Evolutionary conservation across 2,113 vertebrate species (phyloP).

Genomic region (Pao palembangensis): DNA sequence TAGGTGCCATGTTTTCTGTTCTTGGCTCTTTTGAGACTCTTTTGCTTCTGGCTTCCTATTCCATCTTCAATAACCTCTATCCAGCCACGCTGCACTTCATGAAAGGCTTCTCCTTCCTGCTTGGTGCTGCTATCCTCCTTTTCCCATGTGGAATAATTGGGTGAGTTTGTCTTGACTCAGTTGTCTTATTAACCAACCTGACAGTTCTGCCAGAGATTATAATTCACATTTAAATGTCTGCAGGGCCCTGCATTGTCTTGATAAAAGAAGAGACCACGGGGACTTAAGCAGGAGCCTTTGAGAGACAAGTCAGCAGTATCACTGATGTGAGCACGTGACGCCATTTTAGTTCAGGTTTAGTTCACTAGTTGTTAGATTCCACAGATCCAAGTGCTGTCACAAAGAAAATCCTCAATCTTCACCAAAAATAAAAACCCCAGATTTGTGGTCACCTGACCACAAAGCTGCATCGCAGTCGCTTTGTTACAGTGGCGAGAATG

Average conservation of each 20-base stretch:
- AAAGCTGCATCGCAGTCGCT: too few species aligned
- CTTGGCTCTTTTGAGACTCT: constrained; percentile 81
- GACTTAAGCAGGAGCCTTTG: constrained; percentile 36
- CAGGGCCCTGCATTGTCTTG: constrained; percentile 76
- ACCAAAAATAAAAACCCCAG: too few species aligned
- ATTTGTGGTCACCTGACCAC: neutral
- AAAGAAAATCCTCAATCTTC: too few species aligned
- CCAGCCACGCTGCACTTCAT: constrained; percentile 86
- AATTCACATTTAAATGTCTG: constrained; percentile 7
- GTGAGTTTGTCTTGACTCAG: constrained; percentile 67
- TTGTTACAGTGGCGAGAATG: too few species aligned
- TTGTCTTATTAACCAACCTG: neutral
- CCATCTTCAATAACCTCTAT: constrained; percentile 89
- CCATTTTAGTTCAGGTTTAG: too few species aligned
- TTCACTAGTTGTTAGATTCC: too few species aligned
- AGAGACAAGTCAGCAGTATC: neutral
- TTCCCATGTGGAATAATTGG: constrained; percentile 85
- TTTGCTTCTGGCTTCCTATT: constrained; percentile 79
- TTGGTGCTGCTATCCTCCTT: constrained; percentile 83
- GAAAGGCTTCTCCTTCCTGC: constrained; percentile 91
- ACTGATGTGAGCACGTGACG: too few species aligned
- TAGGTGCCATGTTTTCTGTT: too few species aligned
- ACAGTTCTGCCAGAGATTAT: too few species aligned
- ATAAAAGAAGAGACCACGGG: constrained; percentile 50
- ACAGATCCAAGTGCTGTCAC: too few species aligned